Evolutionary conservation across 2,888 invertebrate species (phyloP).

Genomic region (Tetropium fuscum): DNA sequence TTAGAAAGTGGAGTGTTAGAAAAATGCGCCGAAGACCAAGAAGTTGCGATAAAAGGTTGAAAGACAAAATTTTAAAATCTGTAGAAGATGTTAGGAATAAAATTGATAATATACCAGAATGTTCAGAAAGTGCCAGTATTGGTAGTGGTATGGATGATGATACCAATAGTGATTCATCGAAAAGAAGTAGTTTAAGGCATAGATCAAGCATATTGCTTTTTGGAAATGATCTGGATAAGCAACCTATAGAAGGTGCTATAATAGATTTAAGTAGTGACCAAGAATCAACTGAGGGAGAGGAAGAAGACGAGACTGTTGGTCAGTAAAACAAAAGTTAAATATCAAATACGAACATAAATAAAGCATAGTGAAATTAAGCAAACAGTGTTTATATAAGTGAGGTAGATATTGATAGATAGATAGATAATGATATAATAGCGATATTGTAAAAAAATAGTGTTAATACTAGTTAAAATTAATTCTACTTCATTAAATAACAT

Average conservation of each 20-base stretch:
- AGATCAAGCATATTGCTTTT: conserved; percentile 72
- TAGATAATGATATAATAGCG: too few species aligned
- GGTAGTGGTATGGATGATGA: conserved; percentile 42
- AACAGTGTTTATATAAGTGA: too few species aligned
- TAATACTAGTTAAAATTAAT: too few species aligned
- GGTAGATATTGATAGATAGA: too few species aligned
- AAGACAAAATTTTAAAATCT: conserved; percentile 25
- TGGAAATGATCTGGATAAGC: conserved; percentile 75
- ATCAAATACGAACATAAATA: too few species aligned
- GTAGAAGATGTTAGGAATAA: conserved; percentile 32
- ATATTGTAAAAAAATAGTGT: too few species aligned
- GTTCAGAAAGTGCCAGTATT: conserved; percentile 29
- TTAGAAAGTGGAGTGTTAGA: conserved; percentile 69
- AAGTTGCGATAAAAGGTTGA: conserved; percentile 59
- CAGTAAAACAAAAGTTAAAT: conserved; percentile 44
- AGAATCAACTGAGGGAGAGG: conserved; percentile 87
- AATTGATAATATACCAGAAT: conserved; percentile 31
- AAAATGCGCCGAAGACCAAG: conserved; percentile 70
- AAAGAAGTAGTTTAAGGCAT: conserved; percentile 37
- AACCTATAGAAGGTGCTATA: conserved; percentile 67
- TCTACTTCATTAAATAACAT: too few species aligned
- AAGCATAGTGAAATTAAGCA: too few species aligned
- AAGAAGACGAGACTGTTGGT: conserved; percentile 71
- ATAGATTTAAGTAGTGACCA: conserved; percentile 77
- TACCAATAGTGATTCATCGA: conserved; percentile 36